Conservation (phyloP, 2,797 vertebrate species). For the Xenops minutus region DNA sequence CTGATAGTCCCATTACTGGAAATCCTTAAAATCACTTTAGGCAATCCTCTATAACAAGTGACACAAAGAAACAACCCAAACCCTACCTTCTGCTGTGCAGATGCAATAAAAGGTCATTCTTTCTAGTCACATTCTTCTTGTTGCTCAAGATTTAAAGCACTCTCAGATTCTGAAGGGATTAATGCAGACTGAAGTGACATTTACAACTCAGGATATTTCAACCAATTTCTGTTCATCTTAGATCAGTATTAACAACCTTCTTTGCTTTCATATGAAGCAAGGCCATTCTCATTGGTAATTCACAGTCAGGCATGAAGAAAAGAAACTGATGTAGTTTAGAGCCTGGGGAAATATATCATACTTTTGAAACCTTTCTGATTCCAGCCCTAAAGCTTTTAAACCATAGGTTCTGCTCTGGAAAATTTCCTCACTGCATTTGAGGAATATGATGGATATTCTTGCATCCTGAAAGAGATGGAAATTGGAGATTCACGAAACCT, state of each 20-base stretch:
- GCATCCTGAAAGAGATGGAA: background rate
- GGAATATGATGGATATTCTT: background rate
- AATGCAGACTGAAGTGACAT: background rate
- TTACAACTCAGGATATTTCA: background rate
- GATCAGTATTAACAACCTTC: background rate
- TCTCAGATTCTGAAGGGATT: background rate
- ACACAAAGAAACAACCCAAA: background rate
- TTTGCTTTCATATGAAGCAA: background rate
- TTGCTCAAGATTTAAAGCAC: background rate
- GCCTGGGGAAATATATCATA: background rate
- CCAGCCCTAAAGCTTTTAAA: background rate
- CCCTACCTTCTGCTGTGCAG: background rate
- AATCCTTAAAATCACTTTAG: background rate
- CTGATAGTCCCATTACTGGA: background rate
- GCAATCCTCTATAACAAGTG: background rate
- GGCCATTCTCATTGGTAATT: background rate
- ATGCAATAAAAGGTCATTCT: background rate
- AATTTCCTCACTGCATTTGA: background rate
- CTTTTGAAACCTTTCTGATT: background rate
- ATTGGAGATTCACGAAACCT: background rate
- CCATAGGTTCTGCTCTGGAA: background rate
- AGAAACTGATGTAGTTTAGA: background rate
- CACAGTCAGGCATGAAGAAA: background rate
- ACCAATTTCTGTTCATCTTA: background rate
- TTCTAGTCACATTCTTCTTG: background rate